Evolutionary conservation across 2,888 invertebrate species (phyloP).

Genomic region (Germaria angustata): DNA sequence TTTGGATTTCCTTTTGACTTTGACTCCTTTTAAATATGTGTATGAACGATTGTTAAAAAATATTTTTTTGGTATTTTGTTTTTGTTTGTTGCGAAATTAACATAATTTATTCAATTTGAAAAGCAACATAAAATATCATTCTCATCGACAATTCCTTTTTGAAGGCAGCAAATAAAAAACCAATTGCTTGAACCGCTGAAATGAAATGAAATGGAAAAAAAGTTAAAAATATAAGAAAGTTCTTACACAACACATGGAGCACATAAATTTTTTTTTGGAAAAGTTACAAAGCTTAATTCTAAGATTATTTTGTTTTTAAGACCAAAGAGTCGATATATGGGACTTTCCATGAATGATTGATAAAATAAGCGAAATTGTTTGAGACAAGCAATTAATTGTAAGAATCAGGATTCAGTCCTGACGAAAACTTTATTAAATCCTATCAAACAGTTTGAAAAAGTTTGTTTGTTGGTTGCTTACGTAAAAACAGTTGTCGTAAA

Average conservation of each 20-base stretch:
- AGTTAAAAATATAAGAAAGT: background rate
- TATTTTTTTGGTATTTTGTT: constrained; percentile 15
- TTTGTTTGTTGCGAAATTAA: constrained; percentile 55
- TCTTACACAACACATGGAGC: constrained; percentile 35
- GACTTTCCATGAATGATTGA: background rate
- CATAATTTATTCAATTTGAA: constrained; percentile 66
- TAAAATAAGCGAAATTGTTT: background rate
- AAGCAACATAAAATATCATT: constrained; percentile 56
- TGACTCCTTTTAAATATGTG: constrained; percentile 8
- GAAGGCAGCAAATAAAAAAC: constrained; percentile 43
- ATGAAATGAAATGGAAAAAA: background rate
- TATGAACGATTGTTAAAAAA: background rate
- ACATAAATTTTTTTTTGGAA: constrained; percentile 33
- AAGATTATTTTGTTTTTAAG: background rate
- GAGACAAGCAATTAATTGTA: too few relatives aligned
- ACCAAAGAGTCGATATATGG: constrained; percentile 1
- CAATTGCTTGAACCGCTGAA: constrained; percentile 19
- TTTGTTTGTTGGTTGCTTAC: too few relatives aligned
- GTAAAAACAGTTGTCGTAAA: too few relatives aligned
- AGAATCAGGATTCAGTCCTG: too few relatives aligned
- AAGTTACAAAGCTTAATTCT: background rate
- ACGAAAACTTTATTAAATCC: too few relatives aligned
- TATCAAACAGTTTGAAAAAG: too few relatives aligned
- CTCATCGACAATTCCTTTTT: constrained; percentile 49
- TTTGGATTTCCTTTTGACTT: constrained; percentile 31